These are phyloP conservation scores for Hirtodrosophila duncani DNA, from an alignment of 2,888 invertebrate species.

Conservation along the genomic window DNA sequence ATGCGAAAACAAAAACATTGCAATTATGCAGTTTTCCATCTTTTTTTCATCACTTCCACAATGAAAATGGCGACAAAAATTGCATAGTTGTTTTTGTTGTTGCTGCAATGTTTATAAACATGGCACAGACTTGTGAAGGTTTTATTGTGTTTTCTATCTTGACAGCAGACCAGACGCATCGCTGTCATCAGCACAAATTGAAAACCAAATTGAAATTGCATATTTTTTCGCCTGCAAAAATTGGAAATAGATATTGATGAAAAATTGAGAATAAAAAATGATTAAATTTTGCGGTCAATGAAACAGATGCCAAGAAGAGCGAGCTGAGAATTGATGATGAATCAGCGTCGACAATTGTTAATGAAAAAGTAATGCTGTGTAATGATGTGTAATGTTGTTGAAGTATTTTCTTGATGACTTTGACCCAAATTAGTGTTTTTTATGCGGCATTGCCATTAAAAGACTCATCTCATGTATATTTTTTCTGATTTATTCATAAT, in stretches of 20 bases:
- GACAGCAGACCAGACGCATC: slow-evolving; percentile 10
- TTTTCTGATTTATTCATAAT: no score
- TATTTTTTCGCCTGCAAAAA: slow-evolving; percentile 14
- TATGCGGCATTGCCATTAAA: no score
- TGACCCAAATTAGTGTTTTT: no score
- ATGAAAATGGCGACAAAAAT: not conserved
- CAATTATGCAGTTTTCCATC: slow-evolving; percentile 19
- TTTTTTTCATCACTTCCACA: not conserved
- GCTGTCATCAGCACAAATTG: slow-evolving; percentile 48
- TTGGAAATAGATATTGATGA: not conserved
- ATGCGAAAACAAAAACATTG: slow-evolving; percentile 5
- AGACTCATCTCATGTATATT: no score
- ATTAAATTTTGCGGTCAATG: slow-evolving; percentile 48
- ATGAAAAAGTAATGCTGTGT: no score
- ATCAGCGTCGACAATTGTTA: no score
- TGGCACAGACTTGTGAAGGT: slow-evolving; percentile 14
- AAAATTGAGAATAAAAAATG: slow-evolving; percentile 3
- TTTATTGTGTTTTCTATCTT: no score
- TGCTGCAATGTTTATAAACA: not conserved
- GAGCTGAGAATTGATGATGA: no score
- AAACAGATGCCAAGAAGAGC: not conserved
- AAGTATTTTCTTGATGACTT: no score
- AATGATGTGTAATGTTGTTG: no score
- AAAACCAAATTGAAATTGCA: slow-evolving; percentile 46
- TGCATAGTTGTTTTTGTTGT: slow-evolving; percentile 1